These are phyloP conservation scores for Horisme vitalbata DNA, from an alignment of 2,888 invertebrate genomes.

Conservation along the genomic window DNA sequence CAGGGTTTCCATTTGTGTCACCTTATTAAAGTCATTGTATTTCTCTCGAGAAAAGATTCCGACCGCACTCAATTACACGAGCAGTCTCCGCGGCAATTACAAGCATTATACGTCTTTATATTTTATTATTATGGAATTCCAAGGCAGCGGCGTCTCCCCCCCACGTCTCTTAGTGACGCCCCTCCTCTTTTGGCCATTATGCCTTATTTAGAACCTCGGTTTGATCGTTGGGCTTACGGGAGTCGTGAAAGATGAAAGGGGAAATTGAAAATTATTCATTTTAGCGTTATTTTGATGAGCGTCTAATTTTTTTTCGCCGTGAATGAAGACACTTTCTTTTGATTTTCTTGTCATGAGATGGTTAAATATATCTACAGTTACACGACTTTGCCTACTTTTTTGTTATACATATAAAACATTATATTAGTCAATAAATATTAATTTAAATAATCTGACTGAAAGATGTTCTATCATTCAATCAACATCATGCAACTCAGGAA, in stretches of 20 bases:
- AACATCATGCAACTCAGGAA: background rate
- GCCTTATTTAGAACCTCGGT: conserved; percentile 13
- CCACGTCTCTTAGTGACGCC: too few relatives aligned
- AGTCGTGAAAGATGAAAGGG: conserved; percentile 6
- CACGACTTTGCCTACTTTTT: too few relatives aligned
- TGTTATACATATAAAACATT: too few relatives aligned
- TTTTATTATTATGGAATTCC: conserved; percentile 20
- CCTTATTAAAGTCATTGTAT: too few relatives aligned
- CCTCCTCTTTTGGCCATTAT: conserved; percentile 7
- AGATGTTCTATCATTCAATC: conserved; percentile 7
- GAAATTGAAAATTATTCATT: conserved; percentile 15
- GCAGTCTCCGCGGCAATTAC: conserved; percentile 3
- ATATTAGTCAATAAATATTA: too few relatives aligned
- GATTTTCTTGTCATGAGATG: too few relatives aligned
- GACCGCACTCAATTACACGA: too few relatives aligned
- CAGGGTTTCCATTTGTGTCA: too few relatives aligned
- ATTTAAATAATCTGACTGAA: background rate
- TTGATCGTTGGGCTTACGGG: conserved; percentile 9
- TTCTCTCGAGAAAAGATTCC: too few relatives aligned
- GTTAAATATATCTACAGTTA: too few relatives aligned
- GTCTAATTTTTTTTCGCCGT: background rate
- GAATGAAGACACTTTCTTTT: too few relatives aligned
- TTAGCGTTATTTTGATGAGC: background rate
- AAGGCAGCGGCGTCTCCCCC: background rate
- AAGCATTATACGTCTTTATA: conserved; percentile 4